Evolutionary conservation across 2,797 vertebrate genomes (phyloP).

Genomic region (Schizopygopsis pylzovi): DNA sequence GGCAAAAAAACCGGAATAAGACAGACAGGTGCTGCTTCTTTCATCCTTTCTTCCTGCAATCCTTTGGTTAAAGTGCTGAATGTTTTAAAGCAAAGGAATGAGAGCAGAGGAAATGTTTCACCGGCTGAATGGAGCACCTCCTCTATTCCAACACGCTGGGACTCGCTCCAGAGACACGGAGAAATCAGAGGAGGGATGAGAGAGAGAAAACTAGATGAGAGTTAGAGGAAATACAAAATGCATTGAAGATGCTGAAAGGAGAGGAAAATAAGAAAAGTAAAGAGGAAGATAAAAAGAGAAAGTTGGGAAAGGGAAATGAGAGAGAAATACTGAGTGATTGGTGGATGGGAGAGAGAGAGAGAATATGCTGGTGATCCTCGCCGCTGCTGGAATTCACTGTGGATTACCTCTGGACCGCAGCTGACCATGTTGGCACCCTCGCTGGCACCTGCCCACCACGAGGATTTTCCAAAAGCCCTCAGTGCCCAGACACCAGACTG

Average conservation of each 20-base stretch:
- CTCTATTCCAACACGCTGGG: constrained; percentile 56
- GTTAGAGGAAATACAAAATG: background rate
- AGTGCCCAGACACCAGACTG: constrained; percentile 50
- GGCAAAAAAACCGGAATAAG: background rate
- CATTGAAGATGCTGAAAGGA: background rate
- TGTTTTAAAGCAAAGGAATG: constrained; percentile 52
- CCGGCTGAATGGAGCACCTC: constrained; percentile 72
- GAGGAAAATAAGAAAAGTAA: background rate
- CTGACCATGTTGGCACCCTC: constrained; percentile 74
- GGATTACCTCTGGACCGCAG: constrained; percentile 82
- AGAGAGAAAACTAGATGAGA: constrained; percentile 8
- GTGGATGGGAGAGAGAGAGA: constrained; percentile 8
- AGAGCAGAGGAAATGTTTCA: constrained; percentile 69
- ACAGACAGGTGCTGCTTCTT: constrained; percentile 11
- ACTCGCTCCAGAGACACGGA: constrained; percentile 36
- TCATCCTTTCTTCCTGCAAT: constrained; percentile 42
- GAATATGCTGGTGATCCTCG: constrained; percentile 71
- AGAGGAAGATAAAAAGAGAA: constrained; percentile 43
- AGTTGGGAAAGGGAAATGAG: constrained; percentile 59
- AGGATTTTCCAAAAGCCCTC: constrained; percentile 54
- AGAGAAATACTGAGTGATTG: constrained; percentile 13
- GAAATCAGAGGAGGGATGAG: constrained; percentile 8
- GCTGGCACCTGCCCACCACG: constrained; percentile 53
- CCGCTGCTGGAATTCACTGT: constrained; percentile 82
- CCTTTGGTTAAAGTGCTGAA: constrained; percentile 40